Evolutionary conservation across 2,113 vertebrate species (phyloP).

Genomic region (Brachyhypopomus occidentalis): DNA sequence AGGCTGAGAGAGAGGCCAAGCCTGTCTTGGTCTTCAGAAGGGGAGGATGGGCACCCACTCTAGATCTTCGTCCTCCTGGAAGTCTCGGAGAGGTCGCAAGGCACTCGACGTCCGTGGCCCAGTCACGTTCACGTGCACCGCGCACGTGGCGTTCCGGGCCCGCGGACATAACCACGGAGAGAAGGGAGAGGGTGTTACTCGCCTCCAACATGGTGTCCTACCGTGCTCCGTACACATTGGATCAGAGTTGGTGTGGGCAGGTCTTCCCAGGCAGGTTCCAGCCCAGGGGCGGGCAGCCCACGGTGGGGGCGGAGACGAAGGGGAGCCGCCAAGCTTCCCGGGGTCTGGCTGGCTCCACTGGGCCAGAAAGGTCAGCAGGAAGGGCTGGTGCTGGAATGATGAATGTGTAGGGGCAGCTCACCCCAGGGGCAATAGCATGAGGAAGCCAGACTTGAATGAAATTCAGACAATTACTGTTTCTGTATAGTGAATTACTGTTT

Average conservation of each 20-base stretch:
- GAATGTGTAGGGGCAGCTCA: slow-evolving; percentile 4
- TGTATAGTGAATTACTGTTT: slow-evolving; percentile 35
- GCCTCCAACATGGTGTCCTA: neutral
- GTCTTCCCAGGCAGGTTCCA: neutral
- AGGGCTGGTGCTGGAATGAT: slow-evolving; percentile 35
- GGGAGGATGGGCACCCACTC: neutral
- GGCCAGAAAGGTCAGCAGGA: slow-evolving; percentile 54
- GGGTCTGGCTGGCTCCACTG: slow-evolving; percentile 31
- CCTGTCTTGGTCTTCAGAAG: neutral
- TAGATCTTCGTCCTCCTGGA: too few relatives aligned
- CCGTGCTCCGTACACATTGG: neutral
- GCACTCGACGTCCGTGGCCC: neutral
- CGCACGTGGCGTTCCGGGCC: neutral
- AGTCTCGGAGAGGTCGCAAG: too few relatives aligned
- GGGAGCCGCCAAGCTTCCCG: slow-evolving; percentile 42
- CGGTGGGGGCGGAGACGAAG: slow-evolving; percentile 16
- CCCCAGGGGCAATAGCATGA: slow-evolving; percentile 17
- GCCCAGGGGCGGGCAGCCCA: slow-evolving; percentile 26
- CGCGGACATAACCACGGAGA: neutral
- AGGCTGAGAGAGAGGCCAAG: neutral
- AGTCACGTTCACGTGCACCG: neutral
- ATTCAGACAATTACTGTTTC: neutral
- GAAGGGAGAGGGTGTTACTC: neutral
- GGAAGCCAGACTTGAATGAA: slow-evolving; percentile 24
- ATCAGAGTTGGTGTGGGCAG: slow-evolving; percentile 31